phyloP scores from a whole-genome alignment of 2,797 vertebrate species.

The Sebastes cheni region DNA sequence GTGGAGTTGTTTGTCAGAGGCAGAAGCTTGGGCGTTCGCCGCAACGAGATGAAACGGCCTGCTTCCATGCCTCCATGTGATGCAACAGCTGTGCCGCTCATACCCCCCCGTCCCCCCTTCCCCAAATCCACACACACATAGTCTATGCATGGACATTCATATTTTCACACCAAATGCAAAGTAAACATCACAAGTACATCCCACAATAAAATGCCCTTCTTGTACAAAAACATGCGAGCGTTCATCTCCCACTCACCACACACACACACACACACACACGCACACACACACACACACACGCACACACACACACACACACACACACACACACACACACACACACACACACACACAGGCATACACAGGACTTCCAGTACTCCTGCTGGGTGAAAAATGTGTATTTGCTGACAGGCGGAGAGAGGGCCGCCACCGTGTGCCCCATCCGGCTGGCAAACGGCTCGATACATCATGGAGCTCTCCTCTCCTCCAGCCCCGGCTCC shows the following conservation, averaged over 20 bases:
- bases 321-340: conserved; percentile 8
- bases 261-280: not conserved
- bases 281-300: not conserved
- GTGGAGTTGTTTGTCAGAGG: conserved; percentile 53
- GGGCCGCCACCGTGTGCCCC: conserved; percentile 79
- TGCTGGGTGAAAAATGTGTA: conserved; percentile 92
- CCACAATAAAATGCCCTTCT: conserved; percentile 5
- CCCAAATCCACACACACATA: not conserved
- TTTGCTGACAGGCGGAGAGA: conserved; percentile 89
- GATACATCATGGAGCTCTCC: conserved; percentile 84
- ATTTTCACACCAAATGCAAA: conserved; percentile 13
- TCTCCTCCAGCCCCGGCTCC: conserved; percentile 72
- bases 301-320: not conserved
- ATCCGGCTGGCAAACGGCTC: conserved; percentile 87
- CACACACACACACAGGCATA: conserved; percentile 14
- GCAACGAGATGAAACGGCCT: conserved; percentile 38
- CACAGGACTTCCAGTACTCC: conserved; percentile 82
- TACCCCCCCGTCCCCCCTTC: not conserved
- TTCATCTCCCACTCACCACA: conserved; percentile 2
- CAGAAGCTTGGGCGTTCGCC: conserved; percentile 31
- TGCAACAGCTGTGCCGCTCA: conserved; percentile 50
- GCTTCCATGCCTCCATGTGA: conserved; percentile 37
- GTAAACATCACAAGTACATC: conserved; percentile 9
- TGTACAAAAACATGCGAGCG: conserved; percentile 26
- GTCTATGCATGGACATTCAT: not conserved